Evolutionary conservation across 2,888 invertebrate species (phyloP), one percentile per base, ranked within the genome.

Genomic region (Venustoraphidia nigricollis): DNA sequence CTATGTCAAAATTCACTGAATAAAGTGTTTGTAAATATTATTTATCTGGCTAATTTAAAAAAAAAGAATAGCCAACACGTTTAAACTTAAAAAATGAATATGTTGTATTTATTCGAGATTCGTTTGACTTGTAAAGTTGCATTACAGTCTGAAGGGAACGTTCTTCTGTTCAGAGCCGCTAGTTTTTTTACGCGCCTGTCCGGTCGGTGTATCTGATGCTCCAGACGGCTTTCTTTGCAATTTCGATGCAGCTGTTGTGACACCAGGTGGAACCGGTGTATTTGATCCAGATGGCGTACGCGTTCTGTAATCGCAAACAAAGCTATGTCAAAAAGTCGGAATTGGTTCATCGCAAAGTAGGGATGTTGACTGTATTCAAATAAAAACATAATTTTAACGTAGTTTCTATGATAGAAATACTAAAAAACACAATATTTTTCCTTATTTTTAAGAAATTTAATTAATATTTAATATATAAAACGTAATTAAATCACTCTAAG

Each of bases 221-320:
- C 80, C 81, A 1, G 83, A 81, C 6, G 81, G 72, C 59, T 79
- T 81, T 46, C 81, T 69, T 52, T 79, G 62, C 52, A 83, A 63
- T 56, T 79, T 74, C 43, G 80, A 72, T 34, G 77, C 75, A 11
- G 77, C 77, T 14, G 78, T 78, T 61, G 70, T 70, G 57, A 75
- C 72, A 38, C 77, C 79, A 35, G 80, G 68, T 14, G 81, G 75
- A 51, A 82, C 75, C 41, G 83, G 82, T 10, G 82, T 83, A 53
- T 79, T 81, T 52, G 83, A 82, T 50, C 83, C 83, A 48, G 85
- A 84, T 47, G 84, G 83, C 55, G 84, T 84, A 62, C 83, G 72
- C 65, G 82, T 80, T 69, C 84, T 85, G 65, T 53, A 60, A 54
- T 52, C 27, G 6, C 27, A 27, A 27, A 27, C 27, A 27, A 27